phyloP scores from a whole-genome alignment of 2,797 vertebrate genomes.

The Chaenodraco wilsoni region DNA sequence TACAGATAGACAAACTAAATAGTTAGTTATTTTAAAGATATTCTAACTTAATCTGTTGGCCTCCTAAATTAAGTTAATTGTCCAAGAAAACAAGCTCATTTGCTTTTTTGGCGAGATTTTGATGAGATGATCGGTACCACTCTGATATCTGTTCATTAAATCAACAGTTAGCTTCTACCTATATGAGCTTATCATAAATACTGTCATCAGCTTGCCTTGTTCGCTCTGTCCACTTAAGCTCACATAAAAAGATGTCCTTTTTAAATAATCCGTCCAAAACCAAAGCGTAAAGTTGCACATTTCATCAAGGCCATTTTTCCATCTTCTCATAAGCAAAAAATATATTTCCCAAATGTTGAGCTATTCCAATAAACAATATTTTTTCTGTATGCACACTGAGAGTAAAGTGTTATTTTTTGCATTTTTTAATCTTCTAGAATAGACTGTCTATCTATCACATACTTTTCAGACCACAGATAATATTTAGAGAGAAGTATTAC shows the following conservation, averaged over 20 bases:
- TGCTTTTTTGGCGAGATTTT: neutral
- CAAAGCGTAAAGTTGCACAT: neutral
- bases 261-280: neutral
- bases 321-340: neutral
- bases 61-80: neutral
- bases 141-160: neutral
- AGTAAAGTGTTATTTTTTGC: neutral
- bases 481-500: conserved; percentile 25
- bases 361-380: conserved; percentile 1
- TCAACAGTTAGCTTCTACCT: neutral
- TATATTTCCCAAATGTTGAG: neutral
- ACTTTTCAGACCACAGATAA: conserved; percentile 13
- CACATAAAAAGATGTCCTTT: neutral
- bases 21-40: neutral
- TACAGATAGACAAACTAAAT: neutral
- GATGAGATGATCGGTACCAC: neutral
- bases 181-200: neutral
- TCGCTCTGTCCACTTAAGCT: neutral
- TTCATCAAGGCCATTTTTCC: neutral
- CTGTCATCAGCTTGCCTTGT: neutral
- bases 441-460: conserved; percentile 5
- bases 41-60: neutral
- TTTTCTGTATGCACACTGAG: neutral
- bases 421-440: neutral
- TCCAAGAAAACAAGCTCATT: neutral